These are phyloP conservation scores for Margaritifera margaritifera DNA, from an alignment of 2,888 invertebrate genomes.

Conservation along the genomic window DNA sequence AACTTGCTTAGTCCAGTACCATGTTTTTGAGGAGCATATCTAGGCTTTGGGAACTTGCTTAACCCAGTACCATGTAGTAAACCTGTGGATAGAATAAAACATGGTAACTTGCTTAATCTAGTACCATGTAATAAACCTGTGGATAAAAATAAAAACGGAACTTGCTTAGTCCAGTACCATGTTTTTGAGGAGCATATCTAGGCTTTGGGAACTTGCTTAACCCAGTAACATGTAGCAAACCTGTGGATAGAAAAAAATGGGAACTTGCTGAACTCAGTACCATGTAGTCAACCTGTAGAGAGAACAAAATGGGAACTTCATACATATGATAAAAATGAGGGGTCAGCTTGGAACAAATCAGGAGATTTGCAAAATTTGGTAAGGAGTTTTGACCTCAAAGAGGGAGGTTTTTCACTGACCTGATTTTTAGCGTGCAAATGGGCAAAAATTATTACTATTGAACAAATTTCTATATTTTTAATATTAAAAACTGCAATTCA, in stretches of 20 bases:
- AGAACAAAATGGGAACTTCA: constrained; percentile 3
- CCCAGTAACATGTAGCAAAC: constrained; percentile 41
- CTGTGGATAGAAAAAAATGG: constrained; percentile 18
- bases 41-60: constrained; percentile 13
- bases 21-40: constrained; percentile 33
- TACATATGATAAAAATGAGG: no score
- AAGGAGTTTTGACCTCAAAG: no score
- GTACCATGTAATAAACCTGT: constrained; percentile 64
- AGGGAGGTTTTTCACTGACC: no score
- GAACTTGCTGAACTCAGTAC: constrained; percentile 54
- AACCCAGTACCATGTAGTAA: constrained; percentile 47
- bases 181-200: constrained; percentile 38
- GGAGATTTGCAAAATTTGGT: no score
- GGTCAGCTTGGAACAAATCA: no score
- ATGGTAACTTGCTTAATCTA: constrained; percentile 50
- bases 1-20: constrained; percentile 44
- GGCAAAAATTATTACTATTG: no score
- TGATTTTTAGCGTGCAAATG: no score
- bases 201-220: constrained; percentile 15
- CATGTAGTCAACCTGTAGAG: constrained; percentile 59
- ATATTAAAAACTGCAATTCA: no score
- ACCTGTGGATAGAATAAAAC: constrained; percentile 7
- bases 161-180: constrained; percentile 47
- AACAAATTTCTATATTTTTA: no score
- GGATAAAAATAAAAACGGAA: not conserved